Conservation (phyloP, 2,113 vertebrate genomes). For the Haemorhous mexicanus region DNA sequence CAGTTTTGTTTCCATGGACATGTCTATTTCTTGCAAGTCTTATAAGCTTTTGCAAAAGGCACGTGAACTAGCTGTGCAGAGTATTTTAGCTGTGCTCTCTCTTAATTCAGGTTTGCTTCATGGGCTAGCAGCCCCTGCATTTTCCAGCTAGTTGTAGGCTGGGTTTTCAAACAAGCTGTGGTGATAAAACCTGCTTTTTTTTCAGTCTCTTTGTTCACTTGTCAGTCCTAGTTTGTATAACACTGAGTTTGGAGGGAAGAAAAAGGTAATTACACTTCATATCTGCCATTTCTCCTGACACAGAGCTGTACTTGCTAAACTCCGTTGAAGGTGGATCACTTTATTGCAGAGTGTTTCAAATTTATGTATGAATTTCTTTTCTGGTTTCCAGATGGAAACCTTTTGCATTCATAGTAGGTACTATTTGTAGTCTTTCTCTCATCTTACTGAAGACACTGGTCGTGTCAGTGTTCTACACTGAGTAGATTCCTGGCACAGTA, state of each 20-base stretch:
- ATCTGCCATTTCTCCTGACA: slow-evolving; percentile 47
- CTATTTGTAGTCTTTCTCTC: background rate
- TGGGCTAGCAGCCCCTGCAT: background rate
- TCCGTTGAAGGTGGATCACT: background rate
- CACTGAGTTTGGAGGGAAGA: background rate
- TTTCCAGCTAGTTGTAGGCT: slow-evolving; percentile 6
- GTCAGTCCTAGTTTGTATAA: slow-evolving; percentile 72
- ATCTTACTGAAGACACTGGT: background rate
- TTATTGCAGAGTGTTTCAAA: background rate
- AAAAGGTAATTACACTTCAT: slow-evolving; percentile 51
- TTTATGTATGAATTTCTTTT: background rate
- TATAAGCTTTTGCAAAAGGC: background rate
- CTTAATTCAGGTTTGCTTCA: background rate
- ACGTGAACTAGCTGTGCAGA: background rate
- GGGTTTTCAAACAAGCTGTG: background rate
- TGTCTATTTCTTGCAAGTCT: background rate
- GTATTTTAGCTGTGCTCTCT: background rate
- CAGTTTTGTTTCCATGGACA: background rate
- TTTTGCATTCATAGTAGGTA: background rate
- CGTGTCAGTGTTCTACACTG: accelerated
- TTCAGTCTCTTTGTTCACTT: slow-evolving; percentile 49
- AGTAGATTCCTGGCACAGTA: background rate
- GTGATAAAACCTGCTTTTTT: slow-evolving; percentile 9
- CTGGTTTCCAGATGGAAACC: background rate
- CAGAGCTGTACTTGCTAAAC: background rate